Conservation (phyloP, 1,140 invertebrate species). For the Gryon sp. region DNA sequence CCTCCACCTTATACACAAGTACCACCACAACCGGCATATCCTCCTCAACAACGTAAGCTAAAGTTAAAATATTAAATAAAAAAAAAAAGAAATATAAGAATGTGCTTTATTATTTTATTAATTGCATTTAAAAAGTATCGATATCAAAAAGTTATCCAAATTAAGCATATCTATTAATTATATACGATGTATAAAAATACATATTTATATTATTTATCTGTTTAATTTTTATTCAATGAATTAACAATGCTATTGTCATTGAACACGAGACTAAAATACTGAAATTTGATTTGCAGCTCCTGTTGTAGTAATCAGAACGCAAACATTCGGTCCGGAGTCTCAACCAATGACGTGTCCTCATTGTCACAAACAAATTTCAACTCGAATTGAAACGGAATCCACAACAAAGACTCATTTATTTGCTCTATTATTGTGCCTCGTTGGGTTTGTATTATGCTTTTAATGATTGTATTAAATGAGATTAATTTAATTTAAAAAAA, state of each 20-base stretch:
- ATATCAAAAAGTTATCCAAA: no score
- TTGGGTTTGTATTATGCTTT: conserved; percentile 79
- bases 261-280: not conserved
- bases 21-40: not conserved
- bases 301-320: conserved; percentile 50
- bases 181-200: no score
- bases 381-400: conserved; percentile 78
- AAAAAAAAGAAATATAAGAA: no score
- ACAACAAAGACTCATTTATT: conserved; percentile 82
- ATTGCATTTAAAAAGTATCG: no score
- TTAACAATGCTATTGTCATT: not conserved
- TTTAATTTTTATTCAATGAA: conserved; percentile 16
- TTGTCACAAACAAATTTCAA: conserved; percentile 79
- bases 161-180: no score
- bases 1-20: conserved; percentile 25
- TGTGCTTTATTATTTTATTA: no score
- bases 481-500: no score
- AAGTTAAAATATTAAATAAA: no score
- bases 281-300: conserved; percentile 29
- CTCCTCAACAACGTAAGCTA: conserved; percentile 26
- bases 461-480: no score
- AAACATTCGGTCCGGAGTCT: conserved; percentile 75
- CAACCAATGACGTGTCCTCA: conserved; percentile 79
- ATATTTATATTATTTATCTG: no score
- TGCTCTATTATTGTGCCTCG: conserved; percentile 81